phyloP scores from a whole-genome alignment of 1,140 invertebrate species.

The Macrostomum lignano region DNA sequence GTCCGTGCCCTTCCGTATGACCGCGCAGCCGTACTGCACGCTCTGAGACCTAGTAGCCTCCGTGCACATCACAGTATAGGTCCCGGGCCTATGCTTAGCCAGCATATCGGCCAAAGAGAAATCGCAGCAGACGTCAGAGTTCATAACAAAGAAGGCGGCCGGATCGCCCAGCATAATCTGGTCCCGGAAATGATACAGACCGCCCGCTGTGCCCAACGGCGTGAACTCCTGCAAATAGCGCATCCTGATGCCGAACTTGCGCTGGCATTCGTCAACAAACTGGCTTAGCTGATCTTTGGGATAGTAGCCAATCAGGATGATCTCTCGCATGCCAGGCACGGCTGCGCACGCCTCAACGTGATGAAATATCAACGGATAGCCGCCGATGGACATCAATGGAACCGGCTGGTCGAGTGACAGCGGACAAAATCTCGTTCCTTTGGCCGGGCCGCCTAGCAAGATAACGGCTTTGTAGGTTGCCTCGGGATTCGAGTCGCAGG shows the following conservation, averaged over 20 bases:
- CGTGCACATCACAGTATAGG: too few species aligned
- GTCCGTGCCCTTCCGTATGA: conserved; percentile 45
- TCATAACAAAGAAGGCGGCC: conserved; percentile 68
- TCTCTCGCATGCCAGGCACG: conserved; percentile 51
- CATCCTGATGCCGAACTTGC: conserved; percentile 49
- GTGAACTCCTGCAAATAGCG: conserved; percentile 79
- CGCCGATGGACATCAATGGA: conserved; percentile 79
- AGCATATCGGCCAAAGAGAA: too few species aligned
- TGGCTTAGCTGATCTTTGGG: conserved; percentile 40
- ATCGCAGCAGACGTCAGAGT: conserved; percentile 89
- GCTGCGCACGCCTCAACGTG: conserved; percentile 73
- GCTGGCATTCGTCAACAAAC: conserved; percentile 44
- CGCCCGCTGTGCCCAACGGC: conserved; percentile 71
- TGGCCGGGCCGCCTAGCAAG: conserved; percentile 37
- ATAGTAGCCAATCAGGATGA: conserved; percentile 75
- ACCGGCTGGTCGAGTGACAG: conserved; percentile 81
- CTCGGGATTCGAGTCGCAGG: too few species aligned
- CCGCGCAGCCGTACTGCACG: conserved; percentile 70
- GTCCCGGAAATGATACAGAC: conserved; percentile 83
- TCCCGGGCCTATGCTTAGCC: too few species aligned
- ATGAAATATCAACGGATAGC: conserved; percentile 56
- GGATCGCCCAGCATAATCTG: conserved; percentile 65
- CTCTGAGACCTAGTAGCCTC: conserved; percentile 70
- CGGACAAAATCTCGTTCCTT: conserved; percentile 55
- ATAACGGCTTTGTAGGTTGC: conserved; percentile 40